Evolutionary conservation across 2,797 vertebrate species (phyloP).

Genomic region (Spinus pinus): DNA sequence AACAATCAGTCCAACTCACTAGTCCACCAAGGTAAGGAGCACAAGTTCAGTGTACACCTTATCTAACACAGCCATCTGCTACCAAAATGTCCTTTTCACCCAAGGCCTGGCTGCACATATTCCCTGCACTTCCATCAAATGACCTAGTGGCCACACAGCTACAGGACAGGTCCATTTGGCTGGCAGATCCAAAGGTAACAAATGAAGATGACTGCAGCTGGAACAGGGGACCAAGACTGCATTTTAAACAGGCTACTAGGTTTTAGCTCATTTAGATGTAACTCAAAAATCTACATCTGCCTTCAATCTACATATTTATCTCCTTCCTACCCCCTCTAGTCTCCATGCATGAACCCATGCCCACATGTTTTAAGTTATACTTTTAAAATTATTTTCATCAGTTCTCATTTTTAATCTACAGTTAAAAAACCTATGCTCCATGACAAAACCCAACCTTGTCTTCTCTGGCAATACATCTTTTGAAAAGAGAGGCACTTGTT

Average conservation of each 20-base stretch:
- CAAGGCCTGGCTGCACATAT: not conserved
- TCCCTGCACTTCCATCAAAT: not conserved
- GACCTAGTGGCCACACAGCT: fast-evolving
- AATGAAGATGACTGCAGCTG: not conserved
- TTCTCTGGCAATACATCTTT: not conserved
- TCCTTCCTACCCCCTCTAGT: not conserved
- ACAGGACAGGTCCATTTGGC: not conserved
- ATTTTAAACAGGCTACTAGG: not conserved
- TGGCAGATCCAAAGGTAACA: not conserved
- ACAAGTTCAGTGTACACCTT: not conserved
- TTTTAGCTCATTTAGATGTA: not conserved
- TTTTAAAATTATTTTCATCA: not conserved
- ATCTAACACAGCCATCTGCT: not conserved
- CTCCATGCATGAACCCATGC: not conserved
- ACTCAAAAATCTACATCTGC: not conserved
- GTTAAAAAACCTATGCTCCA: not conserved
- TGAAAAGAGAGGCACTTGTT: not conserved
- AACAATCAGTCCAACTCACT: not conserved
- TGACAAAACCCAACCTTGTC: not conserved
- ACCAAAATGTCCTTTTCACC: not conserved
- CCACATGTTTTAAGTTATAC: not conserved
- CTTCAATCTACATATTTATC: not conserved
- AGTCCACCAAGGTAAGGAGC: not conserved
- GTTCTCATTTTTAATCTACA: not conserved
- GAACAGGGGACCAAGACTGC: not conserved